A percentile compares a stretch with the other conserved stretches of the same genome.
phyloP scores from a whole-genome alignment of 2,888 invertebrate genomes.

The Mechanitis messenoides region DNA sequence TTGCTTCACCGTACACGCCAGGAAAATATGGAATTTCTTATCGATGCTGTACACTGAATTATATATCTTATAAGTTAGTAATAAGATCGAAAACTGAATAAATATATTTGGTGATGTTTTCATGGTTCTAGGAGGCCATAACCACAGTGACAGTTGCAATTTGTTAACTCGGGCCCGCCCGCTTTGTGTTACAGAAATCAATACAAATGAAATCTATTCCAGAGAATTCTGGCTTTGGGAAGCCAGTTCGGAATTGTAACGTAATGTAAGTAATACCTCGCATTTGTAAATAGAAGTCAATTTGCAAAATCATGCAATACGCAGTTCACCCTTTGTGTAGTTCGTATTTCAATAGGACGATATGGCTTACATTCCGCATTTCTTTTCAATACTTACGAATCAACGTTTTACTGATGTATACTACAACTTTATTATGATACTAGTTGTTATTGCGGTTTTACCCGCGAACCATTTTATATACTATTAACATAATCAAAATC shows the following conservation, averaged over 20 bases:
- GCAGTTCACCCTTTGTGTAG: constrained; percentile 21
- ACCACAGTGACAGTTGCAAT: constrained; percentile 25
- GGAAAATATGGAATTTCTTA: constrained; percentile 2
- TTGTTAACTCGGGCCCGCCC: constrained; percentile 22
- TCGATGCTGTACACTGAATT: constrained; percentile 1
- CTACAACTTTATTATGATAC: no score
- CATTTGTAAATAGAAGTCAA: constrained; percentile 21
- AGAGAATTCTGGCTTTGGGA: constrained; percentile 18
- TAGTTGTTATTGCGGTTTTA: no score
- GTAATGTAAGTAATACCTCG: constrained; percentile 19
- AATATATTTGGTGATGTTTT: background rate
- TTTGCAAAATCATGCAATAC: constrained; percentile 23
- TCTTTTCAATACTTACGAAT: no score
- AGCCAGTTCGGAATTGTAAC: constrained; percentile 17
- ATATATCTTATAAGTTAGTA: background rate
- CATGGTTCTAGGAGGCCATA: constrained; percentile 14
- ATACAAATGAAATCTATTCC: constrained; percentile 26
- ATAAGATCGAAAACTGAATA: constrained; percentile 8
- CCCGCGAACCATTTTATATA: no score
- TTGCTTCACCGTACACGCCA: constrained; percentile 21
- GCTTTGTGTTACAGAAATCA: constrained; percentile 26
- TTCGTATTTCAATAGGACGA: no score
- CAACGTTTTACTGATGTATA: no score
- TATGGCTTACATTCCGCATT: constrained; percentile 6
- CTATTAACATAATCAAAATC: no score